These are phyloP conservation scores for Eolophus roseicapilla DNA, from an alignment of 2,113 vertebrate genomes.

Conservation along the genomic window DNA sequence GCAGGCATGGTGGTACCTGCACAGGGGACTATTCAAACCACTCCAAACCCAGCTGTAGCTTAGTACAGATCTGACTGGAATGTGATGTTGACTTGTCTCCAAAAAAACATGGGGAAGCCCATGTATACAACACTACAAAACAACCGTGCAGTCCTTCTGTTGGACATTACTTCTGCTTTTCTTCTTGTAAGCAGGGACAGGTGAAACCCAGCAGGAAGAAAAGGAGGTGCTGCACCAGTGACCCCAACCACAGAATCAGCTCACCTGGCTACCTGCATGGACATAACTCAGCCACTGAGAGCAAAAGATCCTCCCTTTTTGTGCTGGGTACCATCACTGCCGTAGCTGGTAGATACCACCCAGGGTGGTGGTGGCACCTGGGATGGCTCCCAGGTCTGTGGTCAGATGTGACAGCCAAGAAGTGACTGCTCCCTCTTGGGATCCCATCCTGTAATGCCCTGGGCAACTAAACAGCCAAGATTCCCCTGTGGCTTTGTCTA, in stretches of 20 bases:
- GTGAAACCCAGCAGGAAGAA: background rate
- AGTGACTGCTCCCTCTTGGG: background rate
- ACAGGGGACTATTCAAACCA: background rate
- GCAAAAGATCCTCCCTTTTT: background rate
- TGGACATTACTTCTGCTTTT: background rate
- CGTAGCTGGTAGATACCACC: background rate
- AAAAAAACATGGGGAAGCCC: background rate
- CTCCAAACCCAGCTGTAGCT: background rate
- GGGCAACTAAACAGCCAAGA: background rate
- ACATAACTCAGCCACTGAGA: accelerated
- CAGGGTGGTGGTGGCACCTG: background rate
- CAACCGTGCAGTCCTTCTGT: background rate
- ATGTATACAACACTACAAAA: background rate
- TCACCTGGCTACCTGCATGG: background rate
- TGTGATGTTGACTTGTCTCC: accelerated
- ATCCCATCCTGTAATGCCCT: background rate
- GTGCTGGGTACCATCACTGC: background rate
- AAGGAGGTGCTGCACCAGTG: background rate
- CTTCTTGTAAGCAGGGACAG: background rate
- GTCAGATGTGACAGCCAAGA: accelerated
- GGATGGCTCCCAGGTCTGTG: background rate
- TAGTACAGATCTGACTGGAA: background rate
- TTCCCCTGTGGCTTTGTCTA: background rate
- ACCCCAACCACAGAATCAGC: background rate
- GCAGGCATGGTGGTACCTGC: background rate